Base-by-base conservation (phyloP, 2,888 invertebrate species). In the Spodoptera littoralis region DNA sequence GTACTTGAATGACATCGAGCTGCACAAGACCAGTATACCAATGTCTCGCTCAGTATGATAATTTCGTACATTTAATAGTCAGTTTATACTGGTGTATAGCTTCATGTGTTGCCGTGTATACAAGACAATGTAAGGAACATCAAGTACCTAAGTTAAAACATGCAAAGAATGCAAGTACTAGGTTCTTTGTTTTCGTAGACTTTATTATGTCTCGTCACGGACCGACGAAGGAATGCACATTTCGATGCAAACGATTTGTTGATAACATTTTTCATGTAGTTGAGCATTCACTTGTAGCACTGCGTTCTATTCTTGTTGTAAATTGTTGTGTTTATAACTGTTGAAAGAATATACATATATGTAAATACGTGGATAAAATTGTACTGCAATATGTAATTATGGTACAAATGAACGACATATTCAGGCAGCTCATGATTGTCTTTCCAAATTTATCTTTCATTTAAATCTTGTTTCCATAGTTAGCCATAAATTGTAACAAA, bases 171-270 rank as follows among this genome's bases (percentile, higher is more conserved):
- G 6, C 13, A 44, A 27, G n/a, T 22, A 47, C 12, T 47, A 24
- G 6, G 50, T 47, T 48, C 44, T 47, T 12, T 60, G 47, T 44
- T 56, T 52, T 22, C 50, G 49, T 60, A 42, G 2, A 61, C 49
- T 9, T 36, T 36, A 45, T 61, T 62, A 54, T 55, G 58, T 52
- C 70, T 48, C 47, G 72, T 73, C 74, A 73, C 72, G 60, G 59
- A 60, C 48, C 48, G 47, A 41, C 41, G 18, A n/a, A 75, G 55
- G 42, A 30, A 63, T 66, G 58, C 51, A 27, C 45, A 70, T 75
- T 75, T 60, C 51, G 51, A 66, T 67, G 46, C 58, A 60, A 57
- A 74, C 46, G 64, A 64, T 73, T 59, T 54, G 56, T 50, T 57
- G 65, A 74, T 70, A 73, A 59, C 55, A 59, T 72, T 65, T 60